Base-by-base conservation (phyloP, 2,888 invertebrate species). In the Volucella zonaria region DNA sequence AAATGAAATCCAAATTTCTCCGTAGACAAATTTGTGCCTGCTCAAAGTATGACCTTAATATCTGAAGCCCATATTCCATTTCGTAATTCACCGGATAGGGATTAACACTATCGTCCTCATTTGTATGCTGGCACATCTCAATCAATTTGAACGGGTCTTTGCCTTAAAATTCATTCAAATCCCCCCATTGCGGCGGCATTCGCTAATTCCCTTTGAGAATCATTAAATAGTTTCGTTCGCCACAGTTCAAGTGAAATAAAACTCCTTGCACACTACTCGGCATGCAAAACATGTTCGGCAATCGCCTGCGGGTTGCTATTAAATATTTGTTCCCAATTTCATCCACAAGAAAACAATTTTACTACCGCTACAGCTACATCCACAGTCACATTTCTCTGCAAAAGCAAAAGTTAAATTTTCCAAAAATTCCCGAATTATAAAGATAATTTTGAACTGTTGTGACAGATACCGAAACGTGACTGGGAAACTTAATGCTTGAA, bases 401-500 rank as follows among this genome's bases (percentile, higher is more conserved):
- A 38, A 49, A 66, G 61, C 51, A 52, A 75, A 77, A 77, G 77
- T 74, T 62, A 74, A 81, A 75, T 81, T 80, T 75, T 70, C 56
- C 70, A 64, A 75, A 78, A 78, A 74, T 58, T 62, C 62, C 74
- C 79, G 79, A 79, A 82, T 79, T 74, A 79, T 61, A 79, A 79
- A 68, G 67, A 79, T 58, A 67, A 73, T 74, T 82, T 68, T 52
- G 58, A 78, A 78, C 67, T 78, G 83, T 79, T 85, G 71, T 80
- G 80, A 80, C 67, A 80, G 83, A 58, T 76, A 54, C 75, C 61
- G 51, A 42, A 76, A 85, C 85, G 85, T 85, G 85, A 80, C 68
- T 68, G 2, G 85, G 47, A 67, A 81, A 49, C 47, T 42, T 51
- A 75, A 83, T 54, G 14, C 62, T 52, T 43, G 18, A 12, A 18